Percentiles rank a stretch among this genome's conserved stretches.
These are phyloP conservation scores for Cygnus buccinator DNA, from an alignment of 2,113 vertebrate species.

Conservation along the genomic window DNA sequence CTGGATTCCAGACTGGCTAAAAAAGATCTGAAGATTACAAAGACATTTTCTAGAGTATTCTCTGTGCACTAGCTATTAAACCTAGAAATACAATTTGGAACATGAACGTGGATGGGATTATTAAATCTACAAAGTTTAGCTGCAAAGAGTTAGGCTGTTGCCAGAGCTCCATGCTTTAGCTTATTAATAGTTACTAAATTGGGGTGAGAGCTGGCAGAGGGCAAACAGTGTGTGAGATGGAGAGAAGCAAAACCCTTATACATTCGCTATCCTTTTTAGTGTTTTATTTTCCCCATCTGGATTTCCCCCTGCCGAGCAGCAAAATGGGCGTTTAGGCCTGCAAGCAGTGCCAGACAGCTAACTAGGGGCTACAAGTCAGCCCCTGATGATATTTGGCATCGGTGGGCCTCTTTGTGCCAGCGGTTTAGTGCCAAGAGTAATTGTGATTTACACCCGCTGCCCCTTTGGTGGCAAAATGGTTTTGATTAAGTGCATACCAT, in stretches of 20 bases:
- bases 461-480: conserved; percentile 84
- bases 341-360: conserved; percentile 56
- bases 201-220: conserved; percentile 61
- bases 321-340: conserved; percentile 16
- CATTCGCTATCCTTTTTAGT: conserved; percentile 7
- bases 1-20: neutral
- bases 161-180: conserved; percentile 35
- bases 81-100: conserved; percentile 60
- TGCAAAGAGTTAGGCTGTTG: conserved; percentile 49
- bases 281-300: conserved; percentile 63
- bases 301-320: conserved; percentile 64
- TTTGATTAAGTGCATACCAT: conserved; percentile 85
- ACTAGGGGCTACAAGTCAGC: conserved; percentile 54
- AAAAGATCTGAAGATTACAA: neutral
- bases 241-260: neutral
- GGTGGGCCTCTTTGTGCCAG: conserved; percentile 72
- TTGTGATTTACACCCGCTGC: conserved; percentile 80
- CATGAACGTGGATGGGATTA: conserved; percentile 67
- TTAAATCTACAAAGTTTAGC: conserved; percentile 64
- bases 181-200: conserved; percentile 72
- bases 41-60: conserved; percentile 3
- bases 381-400: conserved; percentile 71
- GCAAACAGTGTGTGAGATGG: neutral
- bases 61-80: conserved; percentile 47
- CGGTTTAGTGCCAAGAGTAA: conserved; percentile 79